Base-by-base conservation (phyloP, 1,140 invertebrate species). In the Odontomachus brunneus region DNA sequence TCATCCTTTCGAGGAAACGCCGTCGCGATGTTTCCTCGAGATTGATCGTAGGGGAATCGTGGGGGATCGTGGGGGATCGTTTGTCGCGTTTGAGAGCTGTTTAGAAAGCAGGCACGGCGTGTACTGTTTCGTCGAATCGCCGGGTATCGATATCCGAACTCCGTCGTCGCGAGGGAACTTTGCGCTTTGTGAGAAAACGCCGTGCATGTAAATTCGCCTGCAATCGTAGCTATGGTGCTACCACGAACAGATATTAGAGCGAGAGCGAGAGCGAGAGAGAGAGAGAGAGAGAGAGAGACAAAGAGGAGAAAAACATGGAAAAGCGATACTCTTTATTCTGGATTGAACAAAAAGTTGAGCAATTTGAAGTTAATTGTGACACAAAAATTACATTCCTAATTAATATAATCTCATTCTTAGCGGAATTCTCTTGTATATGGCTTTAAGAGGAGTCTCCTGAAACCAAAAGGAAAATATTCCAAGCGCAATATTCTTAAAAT, bases 71-170 rank as follows among this genome's bases (percentile, higher is more conserved):
- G 44, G 48, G 22, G 44, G 75, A 33, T 71, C 65, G 75, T 78
- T 81, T 72, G 74, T 80, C 80, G 51, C 63, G 24, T 17, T 62
- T 12, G 49, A 33, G 48, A 82, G 49, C 82, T 84, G 83, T 87
- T 88, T 87, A 87, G 82, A 87, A 84, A 84, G 75, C 86, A 78
- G 57, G 65, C 71, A 69, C 63, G 71, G 84, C 59, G 17, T 44
- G 38, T 71, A 86, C 67, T 86, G 62, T 78, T 80, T 76, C 62
- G 49, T 59, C 57, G 82, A 87, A 81, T 75, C 57, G 71, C 48
- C 49, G 63, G 17, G 59, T 87, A 87, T 88, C 86, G 82, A 87
- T 88, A 86, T 72, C 66, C 53, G 71, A 84, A 87, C 67, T 60
- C 53, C 3, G 24, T 24, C 19, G 38, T 38, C 38, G 65, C 44